Evolutionary conservation across 2,888 invertebrate genomes (phyloP).

Genomic region (Horisme vitalbata): DNA sequence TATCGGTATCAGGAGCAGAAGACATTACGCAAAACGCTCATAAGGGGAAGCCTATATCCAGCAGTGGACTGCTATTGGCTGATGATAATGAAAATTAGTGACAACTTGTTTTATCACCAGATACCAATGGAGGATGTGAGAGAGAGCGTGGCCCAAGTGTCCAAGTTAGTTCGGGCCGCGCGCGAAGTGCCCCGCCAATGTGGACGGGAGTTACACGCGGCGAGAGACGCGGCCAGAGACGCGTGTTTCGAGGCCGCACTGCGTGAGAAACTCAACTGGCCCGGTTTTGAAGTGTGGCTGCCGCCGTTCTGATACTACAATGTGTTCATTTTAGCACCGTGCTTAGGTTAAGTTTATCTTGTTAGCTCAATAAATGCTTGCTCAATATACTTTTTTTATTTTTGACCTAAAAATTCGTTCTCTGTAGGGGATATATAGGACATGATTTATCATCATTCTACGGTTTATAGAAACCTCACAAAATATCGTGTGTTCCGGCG

Average conservation of each 20-base stretch:
- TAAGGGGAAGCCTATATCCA: too few species aligned
- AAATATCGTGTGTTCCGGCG: too few species aligned
- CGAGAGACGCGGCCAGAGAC: constrained; percentile 72
- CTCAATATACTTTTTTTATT: constrained; percentile 22
- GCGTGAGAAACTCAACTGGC: constrained; percentile 80
- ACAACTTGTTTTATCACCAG: constrained; percentile 38
- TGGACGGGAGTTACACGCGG: constrained; percentile 57
- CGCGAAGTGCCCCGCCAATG: constrained; percentile 68
- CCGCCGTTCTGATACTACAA: constrained; percentile 63
- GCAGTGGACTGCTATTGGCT: too few species aligned
- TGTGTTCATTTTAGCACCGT: constrained; percentile 57
- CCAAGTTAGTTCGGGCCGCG: constrained; percentile 66
- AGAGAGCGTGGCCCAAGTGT: constrained; percentile 73
- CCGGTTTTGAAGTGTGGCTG: constrained; percentile 81
- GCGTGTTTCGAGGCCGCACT: constrained; percentile 70
- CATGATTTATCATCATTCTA: too few species aligned
- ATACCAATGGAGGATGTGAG: constrained; percentile 67
- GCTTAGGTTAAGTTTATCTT: constrained; percentile 29
- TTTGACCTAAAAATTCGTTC: background rate
- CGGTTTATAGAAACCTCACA: too few species aligned
- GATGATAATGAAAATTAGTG: background rate
- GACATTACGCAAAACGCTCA: too few species aligned
- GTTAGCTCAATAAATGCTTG: constrained; percentile 43
- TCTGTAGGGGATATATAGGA: too few species aligned
- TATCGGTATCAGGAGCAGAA: too few species aligned